These are phyloP conservation scores for Crossaster papposus DNA, from an alignment of 53 echinoderm and acorn worm species.

Conservation along the genomic window DNA sequence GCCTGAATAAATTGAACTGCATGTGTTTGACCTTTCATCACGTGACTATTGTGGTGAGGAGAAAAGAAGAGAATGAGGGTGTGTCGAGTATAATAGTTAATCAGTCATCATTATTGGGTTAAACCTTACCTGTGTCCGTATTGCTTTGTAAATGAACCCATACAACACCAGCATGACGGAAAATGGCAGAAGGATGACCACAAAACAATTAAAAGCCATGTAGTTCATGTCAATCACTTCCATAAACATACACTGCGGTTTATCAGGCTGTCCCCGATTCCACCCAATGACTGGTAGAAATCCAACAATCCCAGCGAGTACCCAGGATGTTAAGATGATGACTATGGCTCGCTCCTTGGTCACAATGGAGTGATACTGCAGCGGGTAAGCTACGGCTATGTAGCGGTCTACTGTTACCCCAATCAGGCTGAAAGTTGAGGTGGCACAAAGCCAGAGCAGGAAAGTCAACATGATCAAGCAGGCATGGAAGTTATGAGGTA, in stretches of 20 bases:
- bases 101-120: background rate
- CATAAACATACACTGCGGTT: conserved; percentile 67
- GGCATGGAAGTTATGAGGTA: conserved; percentile 71
- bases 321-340: conserved; percentile 74
- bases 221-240: conserved; percentile 76
- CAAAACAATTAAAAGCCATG: conserved; percentile 75
- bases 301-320: conserved; percentile 78
- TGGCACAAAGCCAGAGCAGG: conserved; percentile 79
- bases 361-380: conserved; percentile 71
- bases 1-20: too few relatives aligned
- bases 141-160: conserved; percentile 73
- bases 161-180: conserved; percentile 76
- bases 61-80: too few relatives aligned
- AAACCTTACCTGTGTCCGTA: conserved; percentile 76
- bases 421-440: conserved; percentile 81
- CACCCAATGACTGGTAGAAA: conserved; percentile 79
- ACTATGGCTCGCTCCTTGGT: conserved; percentile 63
- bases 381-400: conserved; percentile 76
- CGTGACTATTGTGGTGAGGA: too few relatives aligned
- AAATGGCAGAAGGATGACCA: conserved; percentile 78
- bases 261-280: conserved; percentile 60
- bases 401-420: conserved; percentile 83
- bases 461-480: conserved; percentile 84
- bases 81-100: too few relatives aligned
- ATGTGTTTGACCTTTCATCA: too few relatives aligned